Conservation (phyloP, 1,140 invertebrate genomes). For the Eurosta solidaginis region DNA sequence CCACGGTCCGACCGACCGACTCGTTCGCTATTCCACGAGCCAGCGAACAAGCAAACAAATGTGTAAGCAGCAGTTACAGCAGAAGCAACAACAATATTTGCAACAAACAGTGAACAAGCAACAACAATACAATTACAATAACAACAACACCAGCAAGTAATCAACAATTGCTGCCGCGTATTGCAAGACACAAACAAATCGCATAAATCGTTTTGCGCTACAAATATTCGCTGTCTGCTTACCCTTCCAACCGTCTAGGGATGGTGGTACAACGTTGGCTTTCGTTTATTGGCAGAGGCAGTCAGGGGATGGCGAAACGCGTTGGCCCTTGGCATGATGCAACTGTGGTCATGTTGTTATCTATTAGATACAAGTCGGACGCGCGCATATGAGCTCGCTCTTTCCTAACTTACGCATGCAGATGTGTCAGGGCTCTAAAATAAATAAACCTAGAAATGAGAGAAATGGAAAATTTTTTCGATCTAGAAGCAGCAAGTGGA, state of each 20-base stretch:
- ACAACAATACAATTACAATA: background rate
- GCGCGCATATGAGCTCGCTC: background rate
- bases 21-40: no score
- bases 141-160: background rate
- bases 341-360: conserved; percentile 13
- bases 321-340: conserved; percentile 3
- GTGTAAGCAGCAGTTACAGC: background rate
- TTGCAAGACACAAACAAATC: background rate
- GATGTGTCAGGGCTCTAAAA: no score
- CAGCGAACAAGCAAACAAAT: background rate
- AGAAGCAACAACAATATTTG: background rate
- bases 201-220: conserved; percentile 17
- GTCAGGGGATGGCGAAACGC: background rate
- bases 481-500: no score
- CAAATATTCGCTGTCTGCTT: conserved; percentile 1
- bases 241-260: background rate
- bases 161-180: background rate
- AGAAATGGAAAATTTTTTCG: no score
- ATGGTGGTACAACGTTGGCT: no score
- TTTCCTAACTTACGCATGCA: no score
- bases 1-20: background rate
- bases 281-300: no score
- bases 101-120: background rate
- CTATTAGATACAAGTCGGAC: background rate
- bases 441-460: no score